A percentile compares a stretch with the other conserved stretches of the same genome.
These are phyloP conservation scores for Atherinomorus stipes DNA, from an alignment of 2,113 vertebrate species.

Conservation along the genomic window DNA sequence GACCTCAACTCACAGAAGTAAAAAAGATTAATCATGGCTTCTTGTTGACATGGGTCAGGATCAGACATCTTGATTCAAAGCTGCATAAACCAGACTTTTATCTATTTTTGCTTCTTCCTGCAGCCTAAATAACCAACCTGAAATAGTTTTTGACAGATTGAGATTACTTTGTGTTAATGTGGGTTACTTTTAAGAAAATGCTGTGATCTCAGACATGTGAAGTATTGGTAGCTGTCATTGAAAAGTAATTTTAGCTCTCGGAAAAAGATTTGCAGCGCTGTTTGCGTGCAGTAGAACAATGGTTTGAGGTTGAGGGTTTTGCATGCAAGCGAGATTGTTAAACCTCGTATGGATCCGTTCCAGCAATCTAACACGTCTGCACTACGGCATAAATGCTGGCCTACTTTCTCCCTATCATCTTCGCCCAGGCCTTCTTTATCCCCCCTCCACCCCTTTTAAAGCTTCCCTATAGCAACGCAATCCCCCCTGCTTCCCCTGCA, in stretches of 20 bases:
- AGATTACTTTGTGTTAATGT: constrained; percentile 58
- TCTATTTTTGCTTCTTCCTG: constrained; percentile 65
- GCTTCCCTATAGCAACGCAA: constrained; percentile 19
- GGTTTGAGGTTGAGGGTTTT: constrained; percentile 35
- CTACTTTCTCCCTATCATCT: constrained; percentile 74
- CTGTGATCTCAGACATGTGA: neutral
- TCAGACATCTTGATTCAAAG: constrained; percentile 40
- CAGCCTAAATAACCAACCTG: constrained; percentile 29
- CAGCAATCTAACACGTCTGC: constrained; percentile 63
- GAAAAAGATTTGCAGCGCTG: neutral
- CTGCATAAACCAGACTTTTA: constrained; percentile 22
- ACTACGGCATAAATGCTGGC: constrained; percentile 59
- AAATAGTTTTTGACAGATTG: constrained; percentile 58
- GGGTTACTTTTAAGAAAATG: constrained; percentile 23
- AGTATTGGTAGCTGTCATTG: constrained; percentile 7
- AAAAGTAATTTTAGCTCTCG: neutral
- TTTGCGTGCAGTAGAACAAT: constrained; percentile 17
- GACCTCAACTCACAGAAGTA: constrained; percentile 11
- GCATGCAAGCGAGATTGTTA: constrained; percentile 27
- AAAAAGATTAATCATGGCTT: constrained; percentile 41
- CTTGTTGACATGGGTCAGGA: constrained; percentile 57
- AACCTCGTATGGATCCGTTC: constrained; percentile 55
- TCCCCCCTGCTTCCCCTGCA: too few species aligned
- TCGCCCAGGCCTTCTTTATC: constrained; percentile 54
- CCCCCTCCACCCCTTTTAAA: constrained; percentile 56